Evolutionary conservation across 2,113 vertebrate genomes (phyloP).

Genomic region (Rhodinocichla rosea): DNA sequence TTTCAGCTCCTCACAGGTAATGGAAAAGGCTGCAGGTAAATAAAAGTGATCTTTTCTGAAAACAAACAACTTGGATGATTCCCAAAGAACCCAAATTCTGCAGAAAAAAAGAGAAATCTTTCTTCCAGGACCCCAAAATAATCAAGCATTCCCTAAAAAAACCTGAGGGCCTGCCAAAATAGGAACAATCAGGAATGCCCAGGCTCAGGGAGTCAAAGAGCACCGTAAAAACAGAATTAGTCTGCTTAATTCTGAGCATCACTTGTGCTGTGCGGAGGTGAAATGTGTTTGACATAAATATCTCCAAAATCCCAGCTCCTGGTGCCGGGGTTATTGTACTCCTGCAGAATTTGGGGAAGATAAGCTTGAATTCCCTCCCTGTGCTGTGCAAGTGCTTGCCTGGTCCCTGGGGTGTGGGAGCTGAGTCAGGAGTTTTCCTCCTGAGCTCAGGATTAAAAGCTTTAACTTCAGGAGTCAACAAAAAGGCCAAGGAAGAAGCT

Average conservation of each 20-base stretch:
- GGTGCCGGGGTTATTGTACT: not conserved
- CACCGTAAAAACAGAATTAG: rapidly evolving
- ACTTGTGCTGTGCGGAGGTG: not conserved
- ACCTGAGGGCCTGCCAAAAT: rapidly evolving
- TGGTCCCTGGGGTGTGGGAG: not conserved
- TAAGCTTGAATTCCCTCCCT: not conserved
- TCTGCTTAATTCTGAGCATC: not conserved
- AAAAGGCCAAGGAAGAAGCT: not conserved
- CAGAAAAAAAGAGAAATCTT: not conserved
- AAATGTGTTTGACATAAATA: not conserved
- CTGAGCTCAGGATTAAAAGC: not conserved
- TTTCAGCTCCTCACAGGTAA: not conserved
- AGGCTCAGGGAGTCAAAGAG: not conserved
- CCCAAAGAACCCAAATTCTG: not conserved
- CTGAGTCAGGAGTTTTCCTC: not conserved
- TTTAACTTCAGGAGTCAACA: not conserved
- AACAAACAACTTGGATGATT: not conserved
- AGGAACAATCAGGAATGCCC: rapidly evolving
- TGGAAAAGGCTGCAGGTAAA: not conserved
- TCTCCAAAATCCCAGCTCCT: not conserved
- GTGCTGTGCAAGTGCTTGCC: not conserved
- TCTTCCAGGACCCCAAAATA: not conserved
- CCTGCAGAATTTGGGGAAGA: not conserved
- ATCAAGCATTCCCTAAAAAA: not conserved
- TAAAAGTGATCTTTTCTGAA: not conserved